These are phyloP conservation scores for Streblospio benedicti DNA, from an alignment of 1,140 invertebrate species.

Conservation along the genomic window DNA sequence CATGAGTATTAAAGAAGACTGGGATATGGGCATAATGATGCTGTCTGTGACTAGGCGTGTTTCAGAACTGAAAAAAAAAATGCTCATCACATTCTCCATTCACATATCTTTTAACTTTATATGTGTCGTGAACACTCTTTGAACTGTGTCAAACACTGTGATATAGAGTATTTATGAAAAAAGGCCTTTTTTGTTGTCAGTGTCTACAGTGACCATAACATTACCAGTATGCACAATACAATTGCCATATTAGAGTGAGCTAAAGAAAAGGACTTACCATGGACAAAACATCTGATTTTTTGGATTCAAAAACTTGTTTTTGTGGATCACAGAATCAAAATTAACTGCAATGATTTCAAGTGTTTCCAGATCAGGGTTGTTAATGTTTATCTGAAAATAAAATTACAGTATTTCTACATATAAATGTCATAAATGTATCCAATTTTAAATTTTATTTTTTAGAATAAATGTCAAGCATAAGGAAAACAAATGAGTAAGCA, in stretches of 20 bases:
- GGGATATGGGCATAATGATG: background rate
- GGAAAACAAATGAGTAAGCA: too few species aligned
- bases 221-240: background rate
- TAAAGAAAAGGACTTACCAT: constrained; percentile 5
- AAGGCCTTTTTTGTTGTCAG: background rate
- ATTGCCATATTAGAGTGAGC: background rate
- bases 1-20: background rate
- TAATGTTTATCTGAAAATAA: background rate
- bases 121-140: background rate
- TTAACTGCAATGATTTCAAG: constrained; percentile 10
- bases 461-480: too few species aligned
- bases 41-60: constrained; percentile 4
- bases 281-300: constrained; percentile 7
- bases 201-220: background rate
- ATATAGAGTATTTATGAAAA: background rate
- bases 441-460: too few species aligned
- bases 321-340: constrained; percentile 10
- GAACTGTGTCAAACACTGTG: background rate
- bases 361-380: constrained; percentile 8
- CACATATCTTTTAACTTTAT: background rate
- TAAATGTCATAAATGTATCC: too few species aligned
- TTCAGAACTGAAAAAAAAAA: constrained; percentile 10
- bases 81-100: background rate
- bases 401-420: too few species aligned
- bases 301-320: constrained; percentile 12